Percentiles rank a stretch among this genome's conserved stretches.
Conservation (phyloP, 2,113 vertebrate species). For the Tenrec ecaudatus region DNA sequence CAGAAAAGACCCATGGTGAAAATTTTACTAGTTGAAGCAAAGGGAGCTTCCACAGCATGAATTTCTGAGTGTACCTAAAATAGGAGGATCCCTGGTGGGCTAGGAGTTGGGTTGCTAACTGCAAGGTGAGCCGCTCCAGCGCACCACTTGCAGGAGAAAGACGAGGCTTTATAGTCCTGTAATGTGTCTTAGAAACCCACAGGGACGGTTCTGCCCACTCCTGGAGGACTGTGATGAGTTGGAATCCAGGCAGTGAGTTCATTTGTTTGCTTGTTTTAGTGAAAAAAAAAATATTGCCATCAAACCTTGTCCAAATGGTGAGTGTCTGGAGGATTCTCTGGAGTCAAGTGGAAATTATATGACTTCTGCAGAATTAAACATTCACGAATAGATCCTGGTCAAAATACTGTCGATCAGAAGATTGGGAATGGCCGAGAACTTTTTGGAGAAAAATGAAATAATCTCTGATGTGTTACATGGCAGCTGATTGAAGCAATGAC, state of each 20-base stretch:
- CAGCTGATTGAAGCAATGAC: background rate
- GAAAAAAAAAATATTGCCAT: background rate
- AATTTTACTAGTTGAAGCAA: background rate
- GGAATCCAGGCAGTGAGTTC: no score
- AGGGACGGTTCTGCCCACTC: no score
- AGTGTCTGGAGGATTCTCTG: slow-evolving; percentile 17
- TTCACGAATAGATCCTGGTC: background rate
- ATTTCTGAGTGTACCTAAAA: slow-evolving; percentile 36
- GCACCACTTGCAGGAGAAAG: no score
- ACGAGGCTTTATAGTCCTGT: no score
- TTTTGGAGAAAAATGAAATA: background rate
- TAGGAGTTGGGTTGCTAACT: no score
- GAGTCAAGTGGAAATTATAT: background rate
- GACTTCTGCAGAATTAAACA: background rate
- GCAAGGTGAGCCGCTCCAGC: no score
- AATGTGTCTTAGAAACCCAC: no score
- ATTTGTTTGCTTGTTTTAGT: background rate
- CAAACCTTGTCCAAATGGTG: background rate
- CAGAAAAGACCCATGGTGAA: background rate
- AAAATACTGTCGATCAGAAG: background rate
- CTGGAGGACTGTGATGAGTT: no score
- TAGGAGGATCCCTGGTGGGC: background rate
- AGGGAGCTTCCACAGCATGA: background rate
- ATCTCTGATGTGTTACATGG: background rate
- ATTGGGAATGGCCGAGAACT: background rate